These are phyloP conservation scores for Coelopa pilipes DNA, from an alignment of 2,888 invertebrate species.

Conservation along the genomic window DNA sequence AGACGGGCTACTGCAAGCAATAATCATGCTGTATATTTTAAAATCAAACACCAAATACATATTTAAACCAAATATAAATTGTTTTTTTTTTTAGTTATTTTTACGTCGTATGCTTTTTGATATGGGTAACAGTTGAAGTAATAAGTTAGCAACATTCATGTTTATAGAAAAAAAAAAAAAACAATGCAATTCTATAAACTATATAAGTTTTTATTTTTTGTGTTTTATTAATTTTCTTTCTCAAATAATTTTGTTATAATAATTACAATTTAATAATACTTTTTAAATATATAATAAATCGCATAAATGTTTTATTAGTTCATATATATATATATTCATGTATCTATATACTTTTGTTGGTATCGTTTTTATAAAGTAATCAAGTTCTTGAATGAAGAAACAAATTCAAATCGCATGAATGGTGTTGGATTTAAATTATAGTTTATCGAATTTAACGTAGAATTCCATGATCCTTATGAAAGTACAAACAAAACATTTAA, in stretches of 20 bases:
- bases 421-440: background rate
- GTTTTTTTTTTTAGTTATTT: too few species aligned
- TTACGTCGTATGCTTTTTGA: too few species aligned
- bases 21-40: slow-evolving; percentile 40
- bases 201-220: slow-evolving; percentile 32
- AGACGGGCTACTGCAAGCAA: slow-evolving; percentile 70
- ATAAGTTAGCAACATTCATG: too few species aligned
- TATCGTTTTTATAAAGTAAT: slow-evolving; percentile 17
- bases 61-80: background rate
- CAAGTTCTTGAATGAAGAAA: background rate
- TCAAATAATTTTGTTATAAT: slow-evolving; percentile 27
- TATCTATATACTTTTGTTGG: slow-evolving; percentile 8
- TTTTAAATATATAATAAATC: slow-evolving; percentile 31
- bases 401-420: background rate
- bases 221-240: slow-evolving; percentile 18
- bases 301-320: slow-evolving; percentile 33
- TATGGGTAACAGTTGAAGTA: too few species aligned
- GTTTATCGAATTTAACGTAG: background rate
- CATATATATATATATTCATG: slow-evolving; percentile 28
- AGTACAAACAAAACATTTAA: too few species aligned
- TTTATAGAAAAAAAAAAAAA: background rate
- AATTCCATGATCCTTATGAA: background rate
- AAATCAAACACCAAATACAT: background rate
- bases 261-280: slow-evolving; percentile 37
- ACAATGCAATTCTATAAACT: slow-evolving; percentile 26